Evolutionary conservation across 2,797 vertebrate species (phyloP).

Genomic region (Aselliscus stoliczkanus): DNA sequence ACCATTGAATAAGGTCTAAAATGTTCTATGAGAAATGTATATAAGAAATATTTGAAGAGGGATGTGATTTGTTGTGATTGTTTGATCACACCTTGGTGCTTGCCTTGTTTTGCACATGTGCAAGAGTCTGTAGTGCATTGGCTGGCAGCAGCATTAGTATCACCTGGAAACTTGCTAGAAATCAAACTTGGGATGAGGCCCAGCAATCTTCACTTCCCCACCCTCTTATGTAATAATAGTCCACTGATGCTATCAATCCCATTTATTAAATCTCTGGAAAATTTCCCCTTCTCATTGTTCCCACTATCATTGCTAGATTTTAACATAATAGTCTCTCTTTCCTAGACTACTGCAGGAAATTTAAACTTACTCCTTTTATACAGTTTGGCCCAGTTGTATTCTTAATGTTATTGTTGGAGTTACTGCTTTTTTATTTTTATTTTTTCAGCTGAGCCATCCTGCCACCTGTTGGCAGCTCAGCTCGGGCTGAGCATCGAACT

Average conservation of each 20-base stretch:
- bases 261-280: not conserved
- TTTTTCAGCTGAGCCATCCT: too few species aligned
- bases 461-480: too few species aligned
- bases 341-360: not conserved
- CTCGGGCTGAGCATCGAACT: too few species aligned
- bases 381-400: not conserved
- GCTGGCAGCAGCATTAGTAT: not conserved
- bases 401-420: not conserved
- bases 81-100: not conserved
- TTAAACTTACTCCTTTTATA: not conserved
- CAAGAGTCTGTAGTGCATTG: not conserved
- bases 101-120: not conserved
- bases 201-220: not conserved
- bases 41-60: not conserved
- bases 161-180: not conserved
- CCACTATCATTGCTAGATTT: not conserved
- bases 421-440: too few species aligned
- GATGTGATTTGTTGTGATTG: not conserved
- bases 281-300: not conserved
- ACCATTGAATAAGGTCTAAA: not conserved
- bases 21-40: not conserved
- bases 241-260: not conserved
- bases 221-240: not conserved
- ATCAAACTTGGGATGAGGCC: not conserved
- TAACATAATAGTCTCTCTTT: not conserved